Base-by-base conservation (phyloP, 2,113 vertebrate species). In the Baryphthengus martii region DNA sequence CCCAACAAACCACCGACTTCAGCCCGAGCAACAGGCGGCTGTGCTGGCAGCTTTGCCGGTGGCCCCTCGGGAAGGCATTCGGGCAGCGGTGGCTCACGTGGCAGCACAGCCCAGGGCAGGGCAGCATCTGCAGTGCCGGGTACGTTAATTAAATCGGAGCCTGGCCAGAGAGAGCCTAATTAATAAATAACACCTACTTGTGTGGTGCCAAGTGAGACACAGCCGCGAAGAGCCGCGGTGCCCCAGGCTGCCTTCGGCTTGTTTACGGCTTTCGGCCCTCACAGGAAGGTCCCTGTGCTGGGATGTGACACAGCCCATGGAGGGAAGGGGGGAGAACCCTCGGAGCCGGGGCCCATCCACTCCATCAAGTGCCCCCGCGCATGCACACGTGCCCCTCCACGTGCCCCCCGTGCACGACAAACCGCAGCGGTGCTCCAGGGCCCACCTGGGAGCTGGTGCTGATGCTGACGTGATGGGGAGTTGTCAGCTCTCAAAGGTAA, bases 131-230 rank as follows among this genome's bases (percentile, higher is more conserved):
- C 95, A 95, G 89, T 12, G 65, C 59, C 1, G 67, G 56, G 6
- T 31, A 84, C 12, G 73, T 86, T 96, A 95, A 97, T 97, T 95
- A 97, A 95, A 92, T 15, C 58, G 75, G 92, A 95, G 90, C 90
- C 65, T 21, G 83, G 95, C 96, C 96, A 97, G 95, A 92, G 84
- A 49, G 3, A 7, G 93, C n/a, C 94, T 95, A 89, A 95, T 95
- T 97, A 97, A 96, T 96, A 91, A 96, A 95, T 95, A 92, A 95
- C 96, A 95, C 96, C 94, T 96, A 77, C 94, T 91, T 78, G 76
- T 75, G 84, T 2, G 33, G 80, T 74, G 89, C 89, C 89, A 74
- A 81, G 86, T 4, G 80, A 33, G 31, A 86, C 0, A 33, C 93
- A 61, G 93, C 81, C 11, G 71, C 17, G 50, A 93, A 87, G 42